Evolutionary conservation across 2,888 invertebrate genomes (phyloP).

Genomic region (Ceriagrion tenellum): DNA sequence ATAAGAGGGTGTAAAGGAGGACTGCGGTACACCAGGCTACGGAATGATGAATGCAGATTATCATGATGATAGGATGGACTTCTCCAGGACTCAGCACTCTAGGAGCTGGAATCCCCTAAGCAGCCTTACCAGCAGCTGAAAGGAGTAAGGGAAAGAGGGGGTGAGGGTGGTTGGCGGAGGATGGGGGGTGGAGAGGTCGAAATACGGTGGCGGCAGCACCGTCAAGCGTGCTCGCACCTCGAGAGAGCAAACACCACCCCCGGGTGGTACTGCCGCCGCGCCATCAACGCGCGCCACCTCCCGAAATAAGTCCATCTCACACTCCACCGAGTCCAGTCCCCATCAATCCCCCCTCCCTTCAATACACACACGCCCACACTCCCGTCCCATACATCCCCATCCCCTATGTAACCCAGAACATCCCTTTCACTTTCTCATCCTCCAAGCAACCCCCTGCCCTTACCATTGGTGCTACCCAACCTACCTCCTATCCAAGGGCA

Average conservation of each 20-base stretch:
- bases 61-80: not conserved
- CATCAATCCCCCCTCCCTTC: not conserved
- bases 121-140: not conserved
- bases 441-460: not conserved
- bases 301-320: slow-evolving; percentile 48
- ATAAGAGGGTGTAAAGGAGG: not conserved
- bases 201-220: not conserved
- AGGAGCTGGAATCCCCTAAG: too few relatives aligned
- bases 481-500: too few relatives aligned
- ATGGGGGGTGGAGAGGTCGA: not conserved
- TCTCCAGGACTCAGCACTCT: too few relatives aligned
- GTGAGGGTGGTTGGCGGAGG: not conserved
- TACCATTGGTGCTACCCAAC: not conserved
- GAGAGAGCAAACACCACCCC: not conserved
- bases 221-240: not conserved
- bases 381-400: not conserved
- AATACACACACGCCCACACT: not conserved
- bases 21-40: not conserved
- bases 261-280: not conserved
- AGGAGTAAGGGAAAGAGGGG: not conserved
- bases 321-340: slow-evolving; percentile 6
- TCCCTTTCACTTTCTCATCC: not conserved
- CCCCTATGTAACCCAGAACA: not conserved
- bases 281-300: slow-evolving; percentile 31
- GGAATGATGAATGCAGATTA: not conserved